Base-by-base conservation (phyloP, 2,888 invertebrate genomes). In the Polydrusus pterygomalis region DNA sequence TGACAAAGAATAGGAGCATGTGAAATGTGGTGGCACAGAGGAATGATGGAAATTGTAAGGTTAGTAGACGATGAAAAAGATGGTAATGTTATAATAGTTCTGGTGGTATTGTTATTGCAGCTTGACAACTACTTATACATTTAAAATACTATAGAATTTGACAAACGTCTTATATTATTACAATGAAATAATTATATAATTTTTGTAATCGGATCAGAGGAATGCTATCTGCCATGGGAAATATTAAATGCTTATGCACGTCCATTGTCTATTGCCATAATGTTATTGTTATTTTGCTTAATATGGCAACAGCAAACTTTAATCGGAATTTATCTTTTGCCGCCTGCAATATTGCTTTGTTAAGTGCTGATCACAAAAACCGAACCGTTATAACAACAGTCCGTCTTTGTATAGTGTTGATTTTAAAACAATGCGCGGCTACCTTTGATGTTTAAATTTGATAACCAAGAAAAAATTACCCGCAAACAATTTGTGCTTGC, bases 391-490 rank as follows among this genome's bases (percentile, higher is more conserved):
- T 54, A 49, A 65, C 51, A 63, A 70, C 70, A 70, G 54, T 40
- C 45, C 58, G 47, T 58, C 72, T 72, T 72, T 58, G 58, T 65
- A 56, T 58, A 34, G 65, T 65, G 72, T 72, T 72, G 72, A 56
- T 56, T 65, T 71, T 65, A 65, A 65, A 72, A 72, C 72, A 72
- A 72, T 72, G 56, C 38, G 64, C 72, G 72, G 72, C 34, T 17
- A n/a, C n/a, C 65, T 72, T 72, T 72, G 72, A 72, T 71, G 64
- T 71, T 60, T 38, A 62, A 47, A 51, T 70, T 70, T 62, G 70
- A 70, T 70, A 70, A 56, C 58, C 20, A 45, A 45, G 54, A 69
- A 56, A 69, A 43, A 69, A 34, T 56, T 60, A 60, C 17, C 18
- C 11, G 38, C 38, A 60, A 15, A 60, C 38, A 60, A 60, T 60